Evolutionary conservation across 2,113 vertebrate species (phyloP), one percentile per base, ranked within the genome.

Genomic region (Oncorhynchus tshawytscha): DNA sequence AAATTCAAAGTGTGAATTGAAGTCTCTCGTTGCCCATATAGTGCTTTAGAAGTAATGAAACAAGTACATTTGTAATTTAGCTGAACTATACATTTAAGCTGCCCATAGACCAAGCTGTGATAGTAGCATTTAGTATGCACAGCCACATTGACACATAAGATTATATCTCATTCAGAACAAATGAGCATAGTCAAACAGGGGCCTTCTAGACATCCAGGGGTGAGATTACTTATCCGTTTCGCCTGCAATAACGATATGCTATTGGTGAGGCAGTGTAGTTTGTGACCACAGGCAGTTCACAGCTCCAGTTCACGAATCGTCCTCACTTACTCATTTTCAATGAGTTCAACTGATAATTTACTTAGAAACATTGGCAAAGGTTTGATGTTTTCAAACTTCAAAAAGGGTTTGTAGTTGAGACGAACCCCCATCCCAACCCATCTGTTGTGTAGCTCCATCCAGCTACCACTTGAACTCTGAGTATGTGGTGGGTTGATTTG

Each of bases 101-200:
- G 39, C 39, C 39, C 39, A 45, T 45, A 45, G 39, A 45, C 13
- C 15, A 57, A 20, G 54, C 54, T 57, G 9, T 49, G 57, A 15
- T 66, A 54, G 51, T 70, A 80, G 70, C 67, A n/a, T 29, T 16
- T 5, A 29, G n/a, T 70, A 39, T 49, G 68, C 12, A 24, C 68
- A 70, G 68, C 45, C 45, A 70, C 18, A 29, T 49, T 49, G 68
- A 66, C 3, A 2, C 45, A 54, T 20, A 67, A 9, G 57, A 71
- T 51, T 65, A 77, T 54, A 20, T 12, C 24, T 15, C 22, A 27
- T 54, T 48, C 22, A 24, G n/a, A 29, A 29, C 9, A 67, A 7
- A 78, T 72, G 72, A 39, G 27, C 64, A 74, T 70, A 70, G 22
- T 16, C 48, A 16, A 70, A 76, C 22, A 24, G n/a, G 16, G 11